Base-by-base conservation (phyloP, 2,797 vertebrate genomes). In the Natrix natrix region DNA sequence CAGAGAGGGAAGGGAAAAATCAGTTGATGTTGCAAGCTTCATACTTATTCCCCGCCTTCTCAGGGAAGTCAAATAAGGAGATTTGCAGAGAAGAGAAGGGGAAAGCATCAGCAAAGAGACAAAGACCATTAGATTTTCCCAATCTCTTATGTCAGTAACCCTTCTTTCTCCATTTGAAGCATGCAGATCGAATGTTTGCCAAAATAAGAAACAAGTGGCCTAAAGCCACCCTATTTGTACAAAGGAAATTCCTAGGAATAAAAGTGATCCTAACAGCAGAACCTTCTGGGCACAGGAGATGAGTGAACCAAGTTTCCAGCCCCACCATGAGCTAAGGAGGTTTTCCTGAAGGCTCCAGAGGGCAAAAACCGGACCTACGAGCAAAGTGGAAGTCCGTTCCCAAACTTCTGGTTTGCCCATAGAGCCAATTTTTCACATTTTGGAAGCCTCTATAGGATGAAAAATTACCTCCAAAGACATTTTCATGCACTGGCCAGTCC, bases 41-140 rank as follows among this genome's bases (percentile, higher is more conserved):
- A 61, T 78, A 20, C 74, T 92, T 91, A 63, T 93, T 93, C 32
- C 93, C 69, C 22, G 10, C 87, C 91, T 88, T 56, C 69, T 92
- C 1, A 0, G 56, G 93, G 57, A 93, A 88, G 86, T 83, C n/a
- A 88, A 28, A 54, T 22, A 59, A 78, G 52, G 48, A 86, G 37
- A 8, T 69, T 86, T 60, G 61, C n/a, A 7, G 32, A 57, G 90
- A 92, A 87, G 90, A 88, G 69, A 37, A 60, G 89, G 87, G 66
- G 87, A 26, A 37, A 91, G n/a, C 5, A 60, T 56, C 5, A 57
- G 87, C 57, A 91, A 83, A 61, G 57, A 86, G 66, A 20, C 37
- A 26, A 26, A 66, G 8, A 26, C 20, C 14, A 12, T 52, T 66
- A 91, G 74, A 48, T 88, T 88, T 56, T 74, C 54, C 37, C 86